Percentiles rank a stretch among this genome's conserved stretches.
phyloP scores from a whole-genome alignment of 2,113 vertebrate species.

The Tretioscincus oriximinensis region DNA sequence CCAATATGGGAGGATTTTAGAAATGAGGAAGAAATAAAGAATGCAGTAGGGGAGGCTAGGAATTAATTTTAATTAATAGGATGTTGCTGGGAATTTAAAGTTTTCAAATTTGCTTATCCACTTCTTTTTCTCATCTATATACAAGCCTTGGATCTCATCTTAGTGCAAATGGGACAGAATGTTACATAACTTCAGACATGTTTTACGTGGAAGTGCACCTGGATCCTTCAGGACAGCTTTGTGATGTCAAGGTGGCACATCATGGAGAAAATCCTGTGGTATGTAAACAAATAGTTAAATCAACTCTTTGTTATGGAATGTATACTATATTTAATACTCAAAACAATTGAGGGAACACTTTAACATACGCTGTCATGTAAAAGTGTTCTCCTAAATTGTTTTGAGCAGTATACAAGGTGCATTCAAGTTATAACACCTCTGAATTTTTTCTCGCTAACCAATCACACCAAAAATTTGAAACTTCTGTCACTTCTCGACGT shows the following conservation, averaged over 20 bases:
- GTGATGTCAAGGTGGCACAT: constrained; percentile 98
- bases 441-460: too few species aligned
- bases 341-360: too few species aligned
- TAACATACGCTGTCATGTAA: too few species aligned
- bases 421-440: too few species aligned
- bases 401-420: too few species aligned
- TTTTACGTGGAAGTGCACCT: constrained; percentile 98
- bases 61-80: not conserved
- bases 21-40: too few species aligned
- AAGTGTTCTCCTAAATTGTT: too few species aligned
- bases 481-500: too few species aligned
- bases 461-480: too few species aligned
- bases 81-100: not conserved
- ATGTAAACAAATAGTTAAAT: constrained; percentile 43
- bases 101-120: not conserved
- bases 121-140: constrained; percentile 8
- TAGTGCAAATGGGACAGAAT: constrained; percentile 93
- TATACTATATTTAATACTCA: not conserved
- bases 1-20: too few species aligned
- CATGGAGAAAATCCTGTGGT: constrained; percentile 98
- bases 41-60: too few species aligned
- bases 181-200: constrained; percentile 98
- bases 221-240: constrained; percentile 87
- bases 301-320: not conserved
- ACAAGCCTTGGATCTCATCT: constrained; percentile 92